Evolutionary conservation across 2,797 vertebrate species (phyloP), one percentile per base, ranked within the genome.

Genomic region (Sternarchorhynchus goeldii): DNA sequence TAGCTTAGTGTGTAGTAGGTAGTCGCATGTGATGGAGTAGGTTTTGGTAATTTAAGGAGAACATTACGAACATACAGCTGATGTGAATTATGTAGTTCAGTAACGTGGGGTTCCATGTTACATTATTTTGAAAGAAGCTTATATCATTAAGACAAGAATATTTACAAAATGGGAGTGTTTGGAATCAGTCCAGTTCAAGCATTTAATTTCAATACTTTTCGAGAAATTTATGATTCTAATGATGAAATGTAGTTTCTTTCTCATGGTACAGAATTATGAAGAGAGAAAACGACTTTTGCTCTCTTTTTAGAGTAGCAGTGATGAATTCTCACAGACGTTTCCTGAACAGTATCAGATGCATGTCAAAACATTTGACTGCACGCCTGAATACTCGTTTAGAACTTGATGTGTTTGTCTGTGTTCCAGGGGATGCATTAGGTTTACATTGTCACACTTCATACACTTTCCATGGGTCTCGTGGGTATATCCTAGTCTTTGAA

Each of bases 361-460:
- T 53, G n/a, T 73, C 62, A 73, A 73, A 53, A 18, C 18, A 29
- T 73, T 59, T 45, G 32, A 32, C 45, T 77, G 45, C 17, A 65
- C 36, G 17, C 21, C 32, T 55, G 45, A 73, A 39, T 73, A 74
- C 21, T 77, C 63, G 74, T 74, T 75, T 64, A 77, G 39, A 67
- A 17, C 60, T 5, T 63, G 59, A 70, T 78, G 45, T 76, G 79
- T 85, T 73, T 82, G 55, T 80, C 73, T 84, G 59, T 60, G 65
- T 74, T 85, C 69, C 81, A 81, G 73, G 73, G 59, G 78, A 81
- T 81, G 81, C 68, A 70, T 77, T 57, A 50, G 55, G 73, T 85
- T 83, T 83, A 77, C 65, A 4, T 77, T 79, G 79, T 81, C 79
- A 76, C 81, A 77, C 84, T 50, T 83, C 21, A 76, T 79, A 64